These are phyloP conservation scores for Theonella swinhoei DNA, from an alignment of 37 sponge, comb jelly and placozoan genomes.

Conservation along the genomic window DNA sequence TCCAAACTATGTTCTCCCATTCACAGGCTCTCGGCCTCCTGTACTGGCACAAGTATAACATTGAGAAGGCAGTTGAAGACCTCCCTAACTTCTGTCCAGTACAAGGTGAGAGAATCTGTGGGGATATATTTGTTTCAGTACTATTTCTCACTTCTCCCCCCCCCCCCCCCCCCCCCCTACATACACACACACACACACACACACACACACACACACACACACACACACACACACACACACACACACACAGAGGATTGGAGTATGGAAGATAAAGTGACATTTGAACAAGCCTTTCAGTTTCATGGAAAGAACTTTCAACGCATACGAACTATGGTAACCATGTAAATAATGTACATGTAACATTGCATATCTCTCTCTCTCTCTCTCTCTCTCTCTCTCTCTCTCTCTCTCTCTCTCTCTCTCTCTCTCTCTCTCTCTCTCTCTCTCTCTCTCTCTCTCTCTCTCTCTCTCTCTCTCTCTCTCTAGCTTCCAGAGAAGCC, in stretches of 20 bases:
- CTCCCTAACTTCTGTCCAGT: slow-evolving; percentile 77
- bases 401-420: slow-evolving; percentile 3
- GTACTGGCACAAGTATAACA: slow-evolving; percentile 72
- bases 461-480: neutral
- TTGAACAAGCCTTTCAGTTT: slow-evolving; percentile 83
- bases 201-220: too few relatives aligned
- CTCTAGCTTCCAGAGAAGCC: slow-evolving; percentile 78
- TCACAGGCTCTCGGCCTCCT: slow-evolving; percentile 90
- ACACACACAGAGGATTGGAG: slow-evolving; percentile 76
- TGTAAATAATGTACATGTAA: neutral
- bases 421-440: slow-evolving; percentile 3
- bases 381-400: slow-evolving; percentile 7
- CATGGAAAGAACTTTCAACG: slow-evolving; percentile 88
- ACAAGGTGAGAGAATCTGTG: slow-evolving; percentile 81
- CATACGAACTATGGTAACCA: slow-evolving; percentile 69
- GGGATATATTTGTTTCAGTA: too few relatives aligned
- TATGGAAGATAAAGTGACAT: slow-evolving; percentile 85
- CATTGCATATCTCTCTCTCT: neutral
- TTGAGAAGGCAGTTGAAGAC: slow-evolving; percentile 67
- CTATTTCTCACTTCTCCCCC: too few relatives aligned
- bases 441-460: neutral
- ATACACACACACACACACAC: neutral
- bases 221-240: too few relatives aligned
- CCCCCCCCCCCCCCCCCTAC: too few relatives aligned
- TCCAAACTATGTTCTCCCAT: too few relatives aligned